phyloP scores from a whole-genome alignment of 30 jellyfish, hydroid and myxozoan genomes.

The Hydractinia symbiolongicarpus region DNA sequence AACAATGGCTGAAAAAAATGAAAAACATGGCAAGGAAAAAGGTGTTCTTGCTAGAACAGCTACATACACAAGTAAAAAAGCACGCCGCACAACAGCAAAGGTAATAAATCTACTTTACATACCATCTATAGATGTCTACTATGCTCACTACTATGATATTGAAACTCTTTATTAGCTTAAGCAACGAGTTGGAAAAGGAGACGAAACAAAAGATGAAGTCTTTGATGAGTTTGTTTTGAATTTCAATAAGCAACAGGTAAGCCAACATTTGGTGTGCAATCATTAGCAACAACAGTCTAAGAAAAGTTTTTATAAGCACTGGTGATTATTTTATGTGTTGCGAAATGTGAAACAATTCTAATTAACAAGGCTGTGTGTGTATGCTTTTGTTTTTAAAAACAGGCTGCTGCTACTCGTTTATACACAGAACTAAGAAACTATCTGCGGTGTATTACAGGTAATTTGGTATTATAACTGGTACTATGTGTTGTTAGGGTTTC shows the following conservation, averaged over 20 bases:
- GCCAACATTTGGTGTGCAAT: not conserved
- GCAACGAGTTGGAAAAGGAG: constrained; percentile 92
- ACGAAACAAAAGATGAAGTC: constrained; percentile 94
- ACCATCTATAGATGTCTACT: not conserved
- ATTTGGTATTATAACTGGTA: not conserved
- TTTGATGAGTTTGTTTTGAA: constrained; percentile 87
- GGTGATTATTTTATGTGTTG: too few species aligned
- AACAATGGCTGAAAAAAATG: constrained; percentile 5
- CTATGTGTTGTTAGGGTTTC: too few species aligned
- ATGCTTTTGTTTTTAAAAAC: not conserved
- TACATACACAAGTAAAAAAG: constrained; percentile 76
- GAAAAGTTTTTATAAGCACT: too few species aligned
- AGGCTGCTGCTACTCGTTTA: constrained; percentile 77
- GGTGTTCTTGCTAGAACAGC: constrained; percentile 91
- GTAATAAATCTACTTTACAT: constrained; percentile 7
- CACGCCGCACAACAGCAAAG: constrained; percentile 85
- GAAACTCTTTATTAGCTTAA: constrained; percentile 45
- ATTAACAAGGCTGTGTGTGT: not conserved
- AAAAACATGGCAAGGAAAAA: constrained; percentile 48
- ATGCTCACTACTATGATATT: not conserved
- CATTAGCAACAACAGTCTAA: too few species aligned
- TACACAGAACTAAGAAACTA: constrained; percentile 66
- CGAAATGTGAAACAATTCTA: too few species aligned
- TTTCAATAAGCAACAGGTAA: constrained; percentile 82
- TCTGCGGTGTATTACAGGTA: constrained; percentile 79